Conservation (phyloP, 1,140 invertebrate species). For the Sarcophaga bullata region DNA sequence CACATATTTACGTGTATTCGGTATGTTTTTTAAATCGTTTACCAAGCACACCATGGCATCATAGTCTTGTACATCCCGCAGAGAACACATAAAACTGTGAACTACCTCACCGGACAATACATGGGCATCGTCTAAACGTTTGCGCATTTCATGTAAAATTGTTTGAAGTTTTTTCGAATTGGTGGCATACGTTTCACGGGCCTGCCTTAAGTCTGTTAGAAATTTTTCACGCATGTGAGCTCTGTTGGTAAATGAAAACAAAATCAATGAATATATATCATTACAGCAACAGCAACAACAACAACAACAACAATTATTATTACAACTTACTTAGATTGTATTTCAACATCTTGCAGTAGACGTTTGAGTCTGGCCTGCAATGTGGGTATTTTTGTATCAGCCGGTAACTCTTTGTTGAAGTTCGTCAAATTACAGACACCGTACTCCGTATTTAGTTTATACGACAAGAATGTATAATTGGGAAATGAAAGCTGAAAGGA, state of each 20-base stretch:
- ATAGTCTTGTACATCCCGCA: conserved; percentile 94
- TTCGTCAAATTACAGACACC: conserved; percentile 81
- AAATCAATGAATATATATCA: neutral
- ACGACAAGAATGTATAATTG: conserved; percentile 89
- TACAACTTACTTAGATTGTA: conserved; percentile 83
- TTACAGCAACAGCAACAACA: neutral
- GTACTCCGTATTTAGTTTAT: conserved; percentile 76
- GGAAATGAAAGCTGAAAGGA: conserved; percentile 83
- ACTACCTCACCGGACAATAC: conserved; percentile 95
- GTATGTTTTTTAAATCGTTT: conserved; percentile 93
- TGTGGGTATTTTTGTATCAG: conserved; percentile 74
- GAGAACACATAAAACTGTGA: conserved; percentile 91
- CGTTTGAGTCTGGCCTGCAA: conserved; percentile 78
- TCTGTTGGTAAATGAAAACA: conserved; percentile 69
- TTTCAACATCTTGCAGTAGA: conserved; percentile 91
- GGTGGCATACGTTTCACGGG: conserved; percentile 86
- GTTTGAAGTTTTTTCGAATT: conserved; percentile 80
- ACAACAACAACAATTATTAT: conserved; percentile 26
- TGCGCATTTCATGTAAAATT: conserved; percentile 89
- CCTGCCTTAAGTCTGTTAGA: conserved; percentile 91
- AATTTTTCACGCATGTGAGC: conserved; percentile 99
- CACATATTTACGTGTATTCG: conserved; percentile 89
- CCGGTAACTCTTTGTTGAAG: conserved; percentile 71
- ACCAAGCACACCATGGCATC: conserved; percentile 98
- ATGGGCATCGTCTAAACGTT: conserved; percentile 95